Conservation (phyloP, 2,113 vertebrate species). For the Nothocercus nigrocapillus region DNA sequence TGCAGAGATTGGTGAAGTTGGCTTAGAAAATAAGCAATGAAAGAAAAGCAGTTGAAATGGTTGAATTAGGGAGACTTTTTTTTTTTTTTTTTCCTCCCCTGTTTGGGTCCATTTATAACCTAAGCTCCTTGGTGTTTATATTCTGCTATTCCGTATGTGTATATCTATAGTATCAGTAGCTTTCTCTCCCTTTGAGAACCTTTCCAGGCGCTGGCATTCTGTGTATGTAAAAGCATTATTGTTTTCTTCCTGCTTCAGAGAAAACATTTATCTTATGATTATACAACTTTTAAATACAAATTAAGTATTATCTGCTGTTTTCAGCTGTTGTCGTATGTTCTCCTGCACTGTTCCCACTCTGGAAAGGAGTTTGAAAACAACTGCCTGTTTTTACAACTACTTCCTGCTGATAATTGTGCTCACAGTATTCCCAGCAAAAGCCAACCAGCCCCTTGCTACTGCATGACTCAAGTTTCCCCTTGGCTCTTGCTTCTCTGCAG, state of each 20-base stretch:
- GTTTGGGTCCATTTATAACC: background rate
- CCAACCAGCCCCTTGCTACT: constrained; percentile 46
- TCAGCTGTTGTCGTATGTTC: constrained; percentile 49
- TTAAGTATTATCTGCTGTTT: constrained; percentile 55
- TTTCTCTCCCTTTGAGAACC: constrained; percentile 23
- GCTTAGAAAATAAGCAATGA: background rate
- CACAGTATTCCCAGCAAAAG: constrained; percentile 37
- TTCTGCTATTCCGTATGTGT: background rate
- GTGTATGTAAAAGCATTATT: background rate
- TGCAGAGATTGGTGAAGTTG: background rate
- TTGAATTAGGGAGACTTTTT: background rate
- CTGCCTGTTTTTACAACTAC: constrained; percentile 70
- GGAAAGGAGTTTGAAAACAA: constrained; percentile 62
- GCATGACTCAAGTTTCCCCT: constrained; percentile 66
- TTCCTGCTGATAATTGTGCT: constrained; percentile 70
- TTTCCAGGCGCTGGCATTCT: background rate
- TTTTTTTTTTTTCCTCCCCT: too few species aligned
- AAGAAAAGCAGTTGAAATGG: background rate
- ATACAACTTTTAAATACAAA: constrained; percentile 51
- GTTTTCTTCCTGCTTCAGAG: constrained; percentile 48
- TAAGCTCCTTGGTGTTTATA: background rate
- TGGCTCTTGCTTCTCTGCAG: background rate
- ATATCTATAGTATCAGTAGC: background rate
- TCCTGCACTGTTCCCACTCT: constrained; percentile 35
- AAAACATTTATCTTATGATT: constrained; percentile 36